A percentile compares a stretch with the other conserved stretches of the same genome.
Evolutionary conservation across 2,797 vertebrate species (phyloP).

Genomic region (Epinephelus awoara): DNA sequence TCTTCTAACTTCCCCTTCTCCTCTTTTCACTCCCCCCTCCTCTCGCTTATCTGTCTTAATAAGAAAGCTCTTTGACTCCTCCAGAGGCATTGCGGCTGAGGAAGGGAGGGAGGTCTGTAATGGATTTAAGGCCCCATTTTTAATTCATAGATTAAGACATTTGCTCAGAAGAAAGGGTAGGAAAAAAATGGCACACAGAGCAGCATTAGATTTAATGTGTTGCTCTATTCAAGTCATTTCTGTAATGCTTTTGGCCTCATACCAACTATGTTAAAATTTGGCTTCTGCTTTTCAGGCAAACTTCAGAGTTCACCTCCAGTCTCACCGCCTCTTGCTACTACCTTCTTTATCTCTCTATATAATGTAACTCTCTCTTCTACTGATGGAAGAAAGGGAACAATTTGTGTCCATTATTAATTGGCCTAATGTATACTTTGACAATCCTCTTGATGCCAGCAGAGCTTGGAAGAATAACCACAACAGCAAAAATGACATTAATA

Average conservation of each 20-base stretch:
- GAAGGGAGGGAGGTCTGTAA: conserved; percentile 64
- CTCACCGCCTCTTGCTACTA: neutral
- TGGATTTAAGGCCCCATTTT: conserved; percentile 81
- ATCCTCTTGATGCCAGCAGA: neutral
- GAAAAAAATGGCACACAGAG: conserved; percentile 46
- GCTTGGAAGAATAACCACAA: neutral
- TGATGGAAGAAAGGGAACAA: neutral
- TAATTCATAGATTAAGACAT: conserved; percentile 83
- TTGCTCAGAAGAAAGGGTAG: conserved; percentile 70
- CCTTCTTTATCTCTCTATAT: neutral
- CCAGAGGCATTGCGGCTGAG: conserved; percentile 47
- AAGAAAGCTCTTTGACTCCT: conserved; percentile 73
- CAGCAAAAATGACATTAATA: neutral
- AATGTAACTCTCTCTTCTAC: neutral
- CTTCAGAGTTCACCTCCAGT: neutral
- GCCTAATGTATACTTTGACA: neutral
- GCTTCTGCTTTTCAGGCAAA: conserved; percentile 19
- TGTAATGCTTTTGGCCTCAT: conserved; percentile 57
- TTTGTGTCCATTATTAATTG: neutral
- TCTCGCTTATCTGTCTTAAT: conserved; percentile 68
- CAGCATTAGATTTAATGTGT: conserved; percentile 69
- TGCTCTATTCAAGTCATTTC: conserved; percentile 59
- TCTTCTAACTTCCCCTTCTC: conserved; percentile 33
- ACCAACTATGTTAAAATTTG: conserved; percentile 36
- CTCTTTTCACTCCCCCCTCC: conserved; percentile 7